Percentiles rank a stretch among this genome's conserved stretches.
phyloP scores from a whole-genome alignment of 2,797 vertebrate species.

The Micromesistius poutassou region DNA sequence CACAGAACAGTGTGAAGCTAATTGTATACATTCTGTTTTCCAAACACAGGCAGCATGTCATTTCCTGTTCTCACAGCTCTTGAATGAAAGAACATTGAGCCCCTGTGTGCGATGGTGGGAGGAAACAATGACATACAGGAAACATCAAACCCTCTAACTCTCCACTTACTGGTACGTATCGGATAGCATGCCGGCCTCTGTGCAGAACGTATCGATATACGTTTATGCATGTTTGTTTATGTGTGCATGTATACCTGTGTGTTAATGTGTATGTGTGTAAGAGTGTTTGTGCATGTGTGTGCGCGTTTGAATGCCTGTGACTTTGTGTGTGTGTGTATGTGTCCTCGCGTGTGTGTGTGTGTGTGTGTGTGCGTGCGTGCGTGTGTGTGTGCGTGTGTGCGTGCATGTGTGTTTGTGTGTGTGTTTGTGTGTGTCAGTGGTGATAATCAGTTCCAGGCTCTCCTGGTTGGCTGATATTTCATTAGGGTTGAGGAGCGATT shows the following conservation, averaged over 20 bases:
- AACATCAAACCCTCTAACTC: not conserved
- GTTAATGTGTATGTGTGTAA: conserved; percentile 10
- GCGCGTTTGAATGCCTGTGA: not conserved
- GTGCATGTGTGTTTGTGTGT: conserved; percentile 6
- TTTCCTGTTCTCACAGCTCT: conserved; percentile 21
- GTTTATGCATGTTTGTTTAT: conserved; percentile 7
- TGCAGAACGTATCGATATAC: not conserved
- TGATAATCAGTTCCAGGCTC: conserved; percentile 73
- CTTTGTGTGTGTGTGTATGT: conserved; percentile 14
- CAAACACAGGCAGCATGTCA: conserved; percentile 30
- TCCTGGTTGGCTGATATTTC: conserved; percentile 61
- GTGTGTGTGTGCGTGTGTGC: conserved; percentile 24
- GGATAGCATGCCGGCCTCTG: not conserved
- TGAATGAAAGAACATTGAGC: not conserved
- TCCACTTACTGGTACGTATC: not conserved
- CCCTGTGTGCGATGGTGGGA: not conserved
- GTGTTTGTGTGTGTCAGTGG: conserved; percentile 23
- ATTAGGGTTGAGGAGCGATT: conserved; percentile 58
- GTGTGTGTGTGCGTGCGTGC: not conserved
- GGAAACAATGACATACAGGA: too few relatives aligned
- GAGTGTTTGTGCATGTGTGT: conserved; percentile 16
- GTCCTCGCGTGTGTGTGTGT: conserved; percentile 14
- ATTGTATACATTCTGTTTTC: conserved; percentile 31
- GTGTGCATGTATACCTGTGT: conserved; percentile 7
- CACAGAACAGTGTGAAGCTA: conserved; percentile 19